These are phyloP conservation scores for Centropus unirufus DNA, from an alignment of 2,113 vertebrate species.

Conservation along the genomic window DNA sequence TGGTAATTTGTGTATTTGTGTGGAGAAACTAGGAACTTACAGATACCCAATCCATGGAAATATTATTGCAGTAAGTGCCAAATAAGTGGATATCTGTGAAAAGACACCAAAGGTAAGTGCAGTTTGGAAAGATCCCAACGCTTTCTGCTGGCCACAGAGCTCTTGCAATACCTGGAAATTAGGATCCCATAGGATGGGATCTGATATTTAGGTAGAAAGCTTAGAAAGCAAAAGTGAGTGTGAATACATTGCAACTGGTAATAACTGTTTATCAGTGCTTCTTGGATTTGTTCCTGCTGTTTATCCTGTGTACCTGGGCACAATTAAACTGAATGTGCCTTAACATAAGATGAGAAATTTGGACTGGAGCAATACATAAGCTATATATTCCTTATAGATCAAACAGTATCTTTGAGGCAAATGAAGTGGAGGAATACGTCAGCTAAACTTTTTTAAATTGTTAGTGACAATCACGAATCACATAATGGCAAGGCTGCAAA, in stretches of 20 bases:
- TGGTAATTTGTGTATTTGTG: not conserved
- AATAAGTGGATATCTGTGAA: not conserved
- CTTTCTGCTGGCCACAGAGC: not conserved
- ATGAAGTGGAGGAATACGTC: not conserved
- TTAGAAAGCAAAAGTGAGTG: not conserved
- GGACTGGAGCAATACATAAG: not conserved
- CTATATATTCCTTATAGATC: not conserved
- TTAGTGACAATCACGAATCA: no score
- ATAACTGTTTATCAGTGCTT: not conserved
- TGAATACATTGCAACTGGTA: not conserved
- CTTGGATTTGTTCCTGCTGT: not conserved
- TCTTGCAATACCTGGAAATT: not conserved
- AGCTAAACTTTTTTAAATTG: not conserved
- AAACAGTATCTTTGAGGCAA: not conserved
- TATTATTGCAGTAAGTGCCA: not conserved
- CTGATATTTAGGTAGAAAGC: not conserved
- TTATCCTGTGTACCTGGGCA: not conserved
- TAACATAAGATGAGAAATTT: not conserved
- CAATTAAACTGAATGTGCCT: not conserved
- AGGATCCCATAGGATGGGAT: not conserved
- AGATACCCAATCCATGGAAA: not conserved
- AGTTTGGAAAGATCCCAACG: not conserved
- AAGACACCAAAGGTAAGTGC: not conserved
- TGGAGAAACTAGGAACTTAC: accelerated
- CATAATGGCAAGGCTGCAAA: not conserved